Base-by-base conservation (phyloP, 2,113 vertebrate genomes). In the Vombatus ursinus region DNA sequence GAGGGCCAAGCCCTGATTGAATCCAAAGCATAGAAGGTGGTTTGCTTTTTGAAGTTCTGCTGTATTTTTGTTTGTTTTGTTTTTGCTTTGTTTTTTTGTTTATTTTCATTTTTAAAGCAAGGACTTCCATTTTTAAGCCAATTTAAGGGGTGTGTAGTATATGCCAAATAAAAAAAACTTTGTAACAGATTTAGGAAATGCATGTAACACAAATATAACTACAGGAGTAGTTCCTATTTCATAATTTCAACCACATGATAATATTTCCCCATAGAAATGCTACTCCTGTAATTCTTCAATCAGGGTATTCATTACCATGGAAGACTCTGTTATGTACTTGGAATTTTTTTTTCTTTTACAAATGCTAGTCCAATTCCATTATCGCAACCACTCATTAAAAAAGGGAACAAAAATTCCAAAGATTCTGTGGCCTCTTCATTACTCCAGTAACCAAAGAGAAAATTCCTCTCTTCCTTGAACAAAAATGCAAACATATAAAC, bases 361-460 rank as follows among this genome's bases (percentile, higher is more conserved):
- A 92, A 77, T 92, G 84, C 31, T 37, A 54, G 92, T 94, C 48
- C 68, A 97, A 91, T 54, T 90, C 25, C 26, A 77, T 28, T 49
- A 93, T 92, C 57, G 22, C 93, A 96, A 96, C 11, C 90, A 90
- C 57, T 68, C 10, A 50, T 92, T 92, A 47, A 91, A 94, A 90
- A 28, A 4, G 7, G 28, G 24, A 52, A n/a, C 84, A 47, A 61
- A 10, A 31, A n/a, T 52, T 84, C 92, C 50, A 97, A 94, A 89
- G 51, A 90, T 94, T 94, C 91, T 52, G 37, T 92, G 84, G 5
- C 53, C 94, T 97, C 51, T 51, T 96, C 91, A 96, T 96, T 98
- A 97, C 95, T 90, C 26, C 92, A 96, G 31, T 91, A 93, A 96
- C 50, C 47, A 95, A 68, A 95, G 93, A 96, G 52, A 97, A 96